phyloP scores from a whole-genome alignment of 2,113 vertebrate genomes.

The Corydoras sp. region DNA sequence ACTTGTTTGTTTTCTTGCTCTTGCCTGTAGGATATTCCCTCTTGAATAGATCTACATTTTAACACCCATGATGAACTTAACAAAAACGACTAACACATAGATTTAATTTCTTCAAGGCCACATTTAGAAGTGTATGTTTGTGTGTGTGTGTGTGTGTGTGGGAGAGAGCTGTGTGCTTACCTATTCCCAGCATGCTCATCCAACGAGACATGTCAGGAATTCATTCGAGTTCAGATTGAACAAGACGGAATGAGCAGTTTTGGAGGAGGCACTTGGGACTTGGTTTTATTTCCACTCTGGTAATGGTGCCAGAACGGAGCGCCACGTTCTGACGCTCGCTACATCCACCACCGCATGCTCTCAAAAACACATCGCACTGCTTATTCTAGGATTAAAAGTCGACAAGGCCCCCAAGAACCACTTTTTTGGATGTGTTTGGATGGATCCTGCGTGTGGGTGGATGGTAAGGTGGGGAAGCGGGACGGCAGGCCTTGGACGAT shows the following conservation, averaged over 20 bases:
- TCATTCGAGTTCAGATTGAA: slow-evolving; percentile 27
- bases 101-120: slow-evolving; percentile 17
- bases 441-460: slow-evolving; percentile 44
- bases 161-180: slow-evolving; percentile 1
- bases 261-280: slow-evolving; percentile 26
- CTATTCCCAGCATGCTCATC: slow-evolving; percentile 23
- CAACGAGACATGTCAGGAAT: slow-evolving; percentile 12
- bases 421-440: slow-evolving; percentile 2
- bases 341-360: neutral
- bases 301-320: slow-evolving; percentile 5
- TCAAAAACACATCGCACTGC: slow-evolving; percentile 9
- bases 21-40: slow-evolving; percentile 23
- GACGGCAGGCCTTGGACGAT: slow-evolving; percentile 9
- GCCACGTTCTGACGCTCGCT: neutral
- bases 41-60: slow-evolving; percentile 21
- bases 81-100: slow-evolving; percentile 8
- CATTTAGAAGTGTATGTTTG: neutral
- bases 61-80: slow-evolving; percentile 28
- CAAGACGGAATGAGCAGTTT: slow-evolving; percentile 25
- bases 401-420: neutral
- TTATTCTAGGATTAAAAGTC: slow-evolving; percentile 10
- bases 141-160: neutral
- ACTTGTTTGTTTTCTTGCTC: slow-evolving; percentile 11
- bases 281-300: slow-evolving; percentile 13
- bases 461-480: slow-evolving; percentile 8